Evolutionary conservation across 2,797 vertebrate genomes (phyloP).

Genomic region (Gouania willdenowi): DNA sequence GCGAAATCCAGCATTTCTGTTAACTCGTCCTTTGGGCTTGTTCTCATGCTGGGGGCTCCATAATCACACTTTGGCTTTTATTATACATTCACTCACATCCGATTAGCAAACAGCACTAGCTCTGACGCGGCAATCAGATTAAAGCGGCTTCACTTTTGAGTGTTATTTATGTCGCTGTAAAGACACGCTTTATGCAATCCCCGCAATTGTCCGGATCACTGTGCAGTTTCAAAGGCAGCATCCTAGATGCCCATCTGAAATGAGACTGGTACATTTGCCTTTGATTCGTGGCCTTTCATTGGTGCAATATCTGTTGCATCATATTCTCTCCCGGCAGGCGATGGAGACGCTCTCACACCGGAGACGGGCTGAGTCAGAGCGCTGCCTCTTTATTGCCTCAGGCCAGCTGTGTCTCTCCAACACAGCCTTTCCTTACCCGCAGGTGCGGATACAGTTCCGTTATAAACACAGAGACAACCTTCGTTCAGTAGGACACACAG

Average conservation of each 20-base stretch:
- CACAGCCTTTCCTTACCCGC: constrained; percentile 56
- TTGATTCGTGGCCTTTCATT: constrained; percentile 57
- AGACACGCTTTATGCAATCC: too few relatives aligned
- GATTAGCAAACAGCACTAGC: constrained; percentile 30
- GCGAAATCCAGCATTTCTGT: constrained; percentile 16
- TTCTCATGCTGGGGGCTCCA: constrained; percentile 27
- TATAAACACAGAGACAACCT: constrained; percentile 37
- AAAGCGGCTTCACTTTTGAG: neutral
- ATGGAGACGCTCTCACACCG: constrained; percentile 41
- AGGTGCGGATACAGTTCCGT: constrained; percentile 65
- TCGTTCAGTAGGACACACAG: constrained; percentile 51
- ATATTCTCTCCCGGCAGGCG: constrained; percentile 49
- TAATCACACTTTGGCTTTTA: constrained; percentile 29
- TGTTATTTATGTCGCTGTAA: neutral
- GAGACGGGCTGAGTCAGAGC: constrained; percentile 64
- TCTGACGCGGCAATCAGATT: constrained; percentile 17
- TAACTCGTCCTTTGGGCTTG: constrained; percentile 23
- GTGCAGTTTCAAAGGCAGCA: too few relatives aligned
- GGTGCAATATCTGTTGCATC: constrained; percentile 52
- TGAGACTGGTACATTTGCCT: constrained; percentile 10
- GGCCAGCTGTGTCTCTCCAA: constrained; percentile 65
- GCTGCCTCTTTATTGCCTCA: constrained; percentile 56
- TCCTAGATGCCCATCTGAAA: too few relatives aligned
- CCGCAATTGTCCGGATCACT: too few relatives aligned
- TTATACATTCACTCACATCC: constrained; percentile 16